Percentiles rank a stretch among this genome's conserved stretches.
Evolutionary conservation across 2,113 vertebrate genomes (phyloP).

Genomic region (Rutilus rutilus): DNA sequence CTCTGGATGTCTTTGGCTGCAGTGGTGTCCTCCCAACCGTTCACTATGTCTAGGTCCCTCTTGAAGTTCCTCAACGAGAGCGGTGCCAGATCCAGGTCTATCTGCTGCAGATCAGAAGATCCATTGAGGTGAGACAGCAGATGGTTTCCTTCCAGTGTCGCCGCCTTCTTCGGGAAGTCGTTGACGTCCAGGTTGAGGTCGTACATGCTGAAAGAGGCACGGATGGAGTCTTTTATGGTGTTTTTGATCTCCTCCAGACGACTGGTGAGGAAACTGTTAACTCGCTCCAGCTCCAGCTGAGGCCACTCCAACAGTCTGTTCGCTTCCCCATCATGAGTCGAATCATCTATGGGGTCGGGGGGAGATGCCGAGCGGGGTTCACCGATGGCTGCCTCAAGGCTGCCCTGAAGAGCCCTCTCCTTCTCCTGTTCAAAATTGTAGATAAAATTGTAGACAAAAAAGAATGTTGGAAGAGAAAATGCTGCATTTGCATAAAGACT

Average conservation of each 20-base stretch:
- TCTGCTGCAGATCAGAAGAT: slow-evolving; percentile 90
- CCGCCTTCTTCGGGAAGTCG: slow-evolving; percentile 92
- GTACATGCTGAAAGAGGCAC: slow-evolving; percentile 92
- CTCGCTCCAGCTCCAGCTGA: slow-evolving; percentile 90
- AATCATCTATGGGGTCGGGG: slow-evolving; percentile 68
- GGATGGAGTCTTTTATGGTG: slow-evolving; percentile 96
- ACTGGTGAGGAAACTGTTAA: slow-evolving; percentile 96
- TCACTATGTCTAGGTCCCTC: slow-evolving; percentile 83
- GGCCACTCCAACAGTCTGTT: slow-evolving; percentile 92
- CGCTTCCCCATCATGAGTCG: slow-evolving; percentile 70
- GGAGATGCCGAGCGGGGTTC: slow-evolving; percentile 67
- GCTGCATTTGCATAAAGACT: background rate
- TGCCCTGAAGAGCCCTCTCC: slow-evolving; percentile 90
- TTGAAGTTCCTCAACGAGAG: slow-evolving; percentile 88
- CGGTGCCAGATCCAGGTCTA: slow-evolving; percentile 92
- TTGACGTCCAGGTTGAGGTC: slow-evolving; percentile 94
- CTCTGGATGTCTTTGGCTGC: slow-evolving; percentile 81
- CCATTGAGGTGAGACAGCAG: slow-evolving; percentile 89
- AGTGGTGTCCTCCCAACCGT: slow-evolving; percentile 70
- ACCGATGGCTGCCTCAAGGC: slow-evolving; percentile 67
- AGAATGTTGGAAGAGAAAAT: background rate
- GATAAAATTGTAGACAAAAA: background rate
- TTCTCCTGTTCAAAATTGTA: slow-evolving; percentile 74
- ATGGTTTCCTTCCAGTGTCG: slow-evolving; percentile 88
- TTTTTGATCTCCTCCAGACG: slow-evolving; percentile 97